Percentiles rank a stretch among this genome's conserved stretches.
phyloP scores from a whole-genome alignment of 1,140 invertebrate genomes.

The Drusus annulatus region DNA sequence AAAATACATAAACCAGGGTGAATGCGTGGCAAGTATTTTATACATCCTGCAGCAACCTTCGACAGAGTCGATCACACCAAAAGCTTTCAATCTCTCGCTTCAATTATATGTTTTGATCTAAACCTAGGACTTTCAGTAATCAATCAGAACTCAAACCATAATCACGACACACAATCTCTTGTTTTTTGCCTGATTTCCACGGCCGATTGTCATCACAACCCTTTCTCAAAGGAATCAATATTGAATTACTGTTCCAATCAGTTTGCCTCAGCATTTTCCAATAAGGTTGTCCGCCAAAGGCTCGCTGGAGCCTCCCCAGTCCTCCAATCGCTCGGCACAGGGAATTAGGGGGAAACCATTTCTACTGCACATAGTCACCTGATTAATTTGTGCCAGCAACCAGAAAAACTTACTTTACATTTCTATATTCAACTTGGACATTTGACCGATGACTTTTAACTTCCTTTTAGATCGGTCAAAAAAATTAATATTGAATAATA shows the following conservation, averaged over 20 bases:
- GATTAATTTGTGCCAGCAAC: slow-evolving; percentile 37
- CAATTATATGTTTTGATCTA: background rate
- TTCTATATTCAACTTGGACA: background rate
- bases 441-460: no score
- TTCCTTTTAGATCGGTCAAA: no score
- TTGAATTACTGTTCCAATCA: slow-evolving; percentile 45
- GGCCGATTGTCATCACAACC: slow-evolving; percentile 3
- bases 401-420: slow-evolving; percentile 1
- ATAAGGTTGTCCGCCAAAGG: slow-evolving; percentile 32
- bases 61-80: no score
- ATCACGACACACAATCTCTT: no score
- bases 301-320: background rate
- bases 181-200: background rate
- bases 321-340: background rate
- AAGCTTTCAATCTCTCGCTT: no score
- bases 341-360: slow-evolving; percentile 35
- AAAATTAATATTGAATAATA: no score
- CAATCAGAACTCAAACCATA: no score
- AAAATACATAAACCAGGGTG: no score
- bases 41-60: no score
- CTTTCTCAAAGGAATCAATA: slow-evolving; percentile 26
- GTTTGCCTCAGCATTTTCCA: slow-evolving; percentile 33
- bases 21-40: no score
- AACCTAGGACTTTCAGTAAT: background rate
- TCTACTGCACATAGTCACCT: slow-evolving; percentile 30